Base-by-base conservation (phyloP, 53 echinoderm and acorn worm genomes). In the Luidia sarsii region DNA sequence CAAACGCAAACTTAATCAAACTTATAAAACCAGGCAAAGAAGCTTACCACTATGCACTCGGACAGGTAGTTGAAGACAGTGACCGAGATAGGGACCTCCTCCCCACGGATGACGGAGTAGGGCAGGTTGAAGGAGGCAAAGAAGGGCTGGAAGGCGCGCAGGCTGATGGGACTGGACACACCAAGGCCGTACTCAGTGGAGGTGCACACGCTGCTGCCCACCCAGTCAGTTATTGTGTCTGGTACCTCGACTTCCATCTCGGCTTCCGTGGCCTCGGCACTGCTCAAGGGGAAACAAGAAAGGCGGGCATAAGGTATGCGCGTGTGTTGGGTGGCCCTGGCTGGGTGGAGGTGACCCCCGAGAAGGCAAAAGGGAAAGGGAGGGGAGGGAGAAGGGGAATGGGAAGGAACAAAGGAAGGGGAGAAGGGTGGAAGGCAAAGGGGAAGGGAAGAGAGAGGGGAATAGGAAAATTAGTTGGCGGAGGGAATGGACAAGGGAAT, bases 201-300 rank as follows among this genome's bases (percentile, higher is more conserved):
- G 45, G 82, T 82, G 48, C 99, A 99, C 82, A 94, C 94, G 3
- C 99, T 89, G 75, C 87, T 87, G 4, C 94, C 99, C 21, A 99
- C 85, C 99, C 99, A 99, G 62, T 99, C 94, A 0, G 99, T 99
- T 39, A 99, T 89, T 14, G 99, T 91, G 74, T 99, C 93, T 39
- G 99, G 99, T 13, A 99, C 99, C 46, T 83, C 84, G 39, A 94
- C 83, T 14, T 80, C 24, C 4, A 90, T 33, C 33, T 65, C 64
- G 7, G 84, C 61, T 77, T 90, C 83, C 15, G 81, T 87, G 4
- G 85, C 71, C 33, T 84, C 84, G 33, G 70, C 33, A 16, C 89
- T 85, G 59, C 30, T 15, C 18, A 25, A n/a, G 20, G 33, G 23
- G 41, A 82, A 22, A 38, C 39, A 21, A 33, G 35, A 21, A 38